Evolutionary conservation across 2,888 invertebrate genomes (phyloP), one percentile per base, ranked within the genome.

Genomic region (Ceraclea dissimilis): DNA sequence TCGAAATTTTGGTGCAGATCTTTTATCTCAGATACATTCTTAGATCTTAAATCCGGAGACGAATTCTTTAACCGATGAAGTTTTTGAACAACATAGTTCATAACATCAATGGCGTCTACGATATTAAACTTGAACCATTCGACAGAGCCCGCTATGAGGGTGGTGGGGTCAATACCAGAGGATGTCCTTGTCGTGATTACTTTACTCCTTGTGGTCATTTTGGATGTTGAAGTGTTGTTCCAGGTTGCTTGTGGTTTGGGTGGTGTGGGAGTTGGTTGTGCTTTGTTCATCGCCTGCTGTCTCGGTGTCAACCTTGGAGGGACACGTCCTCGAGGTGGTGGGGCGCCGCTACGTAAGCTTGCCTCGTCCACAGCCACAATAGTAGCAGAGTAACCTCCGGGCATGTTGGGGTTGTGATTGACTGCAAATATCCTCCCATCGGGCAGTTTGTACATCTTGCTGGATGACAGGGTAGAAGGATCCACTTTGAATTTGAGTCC

Each of bases 51-150:
- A 64, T 74, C 75, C 54, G 74, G 64, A 1, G 74, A 70, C 1
- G 75, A 69, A 61, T 74, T 76, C 58, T 79, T 80, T 34, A 82
- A 66, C 62, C 75, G 75, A 31, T 75, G 70, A 49, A 82, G 68
- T 34, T 79, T 74, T 17, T 74, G 69, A 19, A 80, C 68, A 5
- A 82, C 73, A 67, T 80, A 81, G 59, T 80, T 78, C 52, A 81
- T 71, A 22, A 81, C 75, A 60, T 80, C 78, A 22, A 79, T 74
- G 1, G 81, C 78, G 63, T 81, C 78, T 50, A 79, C 67, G 26
- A 80, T 70, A 60, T 81, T 82, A 63, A 78, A 80, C 57, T 81
- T 74, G 64, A 76, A 82, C 82, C 82, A 82, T 65, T 82, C 81
- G 49, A 77, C 70, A 16, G 77, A 75, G 2, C 56, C 56, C 2